Base-by-base conservation (phyloP, 2,113 vertebrate species). In the Cochlearius cochlearius region DNA sequence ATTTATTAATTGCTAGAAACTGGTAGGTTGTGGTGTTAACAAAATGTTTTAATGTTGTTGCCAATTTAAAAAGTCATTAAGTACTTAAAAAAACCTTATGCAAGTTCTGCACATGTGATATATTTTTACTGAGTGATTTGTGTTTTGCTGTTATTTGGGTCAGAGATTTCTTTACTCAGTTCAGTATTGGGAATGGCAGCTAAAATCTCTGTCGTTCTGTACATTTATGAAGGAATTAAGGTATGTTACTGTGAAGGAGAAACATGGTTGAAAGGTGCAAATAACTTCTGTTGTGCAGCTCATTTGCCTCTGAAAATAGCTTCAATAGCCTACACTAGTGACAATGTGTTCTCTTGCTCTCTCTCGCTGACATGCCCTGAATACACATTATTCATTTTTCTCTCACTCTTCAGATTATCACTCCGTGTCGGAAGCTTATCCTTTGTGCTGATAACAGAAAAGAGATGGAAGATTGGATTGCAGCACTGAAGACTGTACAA, bases 401-500 rank as follows among this genome's bases (percentile, higher is more conserved):
- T 96, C 58, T 94, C 50, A 26, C 63, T 34, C n/a, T 72, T 62
- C 85, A 99, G 99, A 98, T 99, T 79, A 99, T 99, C 97, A 99
- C 99, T 71, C 99, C 99, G 2, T 99, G 99, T 92, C 98, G 99
- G 83, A 99, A 99, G 45, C 98, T 99, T 72, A 99, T 99, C 76
- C 98, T 99, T 63, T 99, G 99, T 88, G 99, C 99, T 3, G 99
- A 99, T 90, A 99, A 99, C 98, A 99, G 99, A 90, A 99, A 99
- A 95, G 99, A 99, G 94, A 99, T 99, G 99, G 99, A 99, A 97
- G 99, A 99, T 55, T 99, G 99, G 99, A 99, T 99, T 71, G 98
- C 99, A 17, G 99, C 99, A 3, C 97, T 99, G 95, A 99, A 98
- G 86, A 99, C 98, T 45, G 98, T 99, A 55, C 99, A 99, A 98